Base-by-base conservation (phyloP, 1,140 invertebrate species). In the Helicoverpa zea region DNA sequence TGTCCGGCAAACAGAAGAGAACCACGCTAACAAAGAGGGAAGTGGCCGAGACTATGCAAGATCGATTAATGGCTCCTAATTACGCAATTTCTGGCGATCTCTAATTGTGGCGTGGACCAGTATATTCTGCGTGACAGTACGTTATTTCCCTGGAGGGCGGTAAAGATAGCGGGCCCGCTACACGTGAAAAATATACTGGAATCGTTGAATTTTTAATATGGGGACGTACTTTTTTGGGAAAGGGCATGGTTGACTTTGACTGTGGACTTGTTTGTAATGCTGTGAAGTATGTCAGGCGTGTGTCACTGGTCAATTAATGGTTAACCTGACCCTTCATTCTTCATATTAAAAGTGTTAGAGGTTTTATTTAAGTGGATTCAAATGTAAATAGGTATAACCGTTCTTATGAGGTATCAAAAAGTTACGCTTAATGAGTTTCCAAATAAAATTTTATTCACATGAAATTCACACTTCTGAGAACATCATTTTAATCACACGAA, bases 21-120 rank as follows among this genome's bases (percentile, higher is more conserved):
- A 77, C 49, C 43, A 64, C 68, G 68, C 66, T 61, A 80, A 80
- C 79, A 83, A 79, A 83, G 81, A 82, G 83, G 85, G 85, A 85
- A 87, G 77, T 81, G 74, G 80, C 72, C 82, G 82, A 74, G 83
- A 81, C 72, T 86, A 90, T 90, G 82, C 81, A 88, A 91, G 92
- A 94, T 92, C 93, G 92, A 94, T 94, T 92, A 94, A 90, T 90
- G 87, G 85, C 66, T 73, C 88, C 89, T 94, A 94, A 94, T 94
- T 94, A 94, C 92, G 91, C 91, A 94, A 93, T 93, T 92, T 92
- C 91, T 92, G 89, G 91, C 87, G 83, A 94, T 94, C 91, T 93
- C 93, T 94, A 94, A 94, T 94, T 94, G 93, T 89, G 88, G 89
- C 84, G 83, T 83, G 89, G 86, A 85, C 85, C 91, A 89, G 91